phyloP scores from a whole-genome alignment of 2,797 vertebrate genomes.

The Tenualosa ilisha region DNA sequence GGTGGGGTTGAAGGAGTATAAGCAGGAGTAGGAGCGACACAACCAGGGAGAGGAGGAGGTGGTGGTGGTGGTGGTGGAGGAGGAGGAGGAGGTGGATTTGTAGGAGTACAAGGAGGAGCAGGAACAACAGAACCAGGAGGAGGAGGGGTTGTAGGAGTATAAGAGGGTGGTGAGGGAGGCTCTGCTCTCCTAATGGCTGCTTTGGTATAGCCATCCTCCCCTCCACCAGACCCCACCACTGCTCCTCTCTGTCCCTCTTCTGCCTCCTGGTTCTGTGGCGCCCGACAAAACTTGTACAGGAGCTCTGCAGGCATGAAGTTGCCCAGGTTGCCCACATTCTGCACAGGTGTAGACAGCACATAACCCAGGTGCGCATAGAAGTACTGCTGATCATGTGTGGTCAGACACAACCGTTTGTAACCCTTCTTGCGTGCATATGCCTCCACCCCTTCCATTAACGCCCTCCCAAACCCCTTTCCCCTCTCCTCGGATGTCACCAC shows the following conservation, averaged over 20 bases:
- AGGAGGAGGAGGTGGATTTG: neutral
- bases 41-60: neutral
- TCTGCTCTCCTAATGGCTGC: neutral
- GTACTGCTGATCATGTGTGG: conserved; percentile 89
- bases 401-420: conserved; percentile 82
- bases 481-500: conserved; percentile 82
- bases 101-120: conserved; percentile 7
- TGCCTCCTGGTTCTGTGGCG: conserved; percentile 29
- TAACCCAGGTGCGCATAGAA: conserved; percentile 93
- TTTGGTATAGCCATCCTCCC: conserved; percentile 1
- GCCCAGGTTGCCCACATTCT: conserved; percentile 80
- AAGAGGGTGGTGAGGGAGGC: neutral
- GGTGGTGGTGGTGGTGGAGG: neutral
- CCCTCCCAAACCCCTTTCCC: conserved; percentile 86
- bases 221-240: neutral
- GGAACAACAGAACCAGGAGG: neutral
- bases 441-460: conserved; percentile 87
- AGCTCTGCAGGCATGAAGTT: conserved; percentile 72
- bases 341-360: conserved; percentile 79
- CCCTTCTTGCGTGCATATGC: conserved; percentile 78
- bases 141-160: neutral
- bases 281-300: conserved; percentile 76
- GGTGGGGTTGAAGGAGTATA: neutral
- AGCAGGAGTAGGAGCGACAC: neutral
- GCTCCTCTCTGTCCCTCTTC: neutral